Evolutionary conservation across 2,113 vertebrate genomes (phyloP).

Genomic region (Megaceryle maxima): DNA sequence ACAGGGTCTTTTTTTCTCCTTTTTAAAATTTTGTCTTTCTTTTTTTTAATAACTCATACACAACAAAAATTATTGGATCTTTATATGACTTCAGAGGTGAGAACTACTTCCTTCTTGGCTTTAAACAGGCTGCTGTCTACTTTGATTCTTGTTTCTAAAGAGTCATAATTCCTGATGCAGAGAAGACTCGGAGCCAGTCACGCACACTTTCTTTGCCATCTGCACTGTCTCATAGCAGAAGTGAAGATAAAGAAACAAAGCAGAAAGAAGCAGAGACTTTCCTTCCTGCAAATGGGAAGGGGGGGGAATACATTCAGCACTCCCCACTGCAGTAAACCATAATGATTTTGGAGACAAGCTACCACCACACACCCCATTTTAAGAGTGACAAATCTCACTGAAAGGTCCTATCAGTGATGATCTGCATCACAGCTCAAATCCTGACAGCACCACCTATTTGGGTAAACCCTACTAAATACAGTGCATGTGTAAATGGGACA

Average conservation of each 20-base stretch:
- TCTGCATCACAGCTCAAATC: background rate
- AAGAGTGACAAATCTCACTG: background rate
- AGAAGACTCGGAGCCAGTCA: background rate
- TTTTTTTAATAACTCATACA: background rate
- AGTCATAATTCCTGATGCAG: background rate
- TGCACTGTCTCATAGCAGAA: background rate
- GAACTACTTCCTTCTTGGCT: background rate
- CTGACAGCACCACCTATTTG: background rate
- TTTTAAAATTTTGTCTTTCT: background rate
- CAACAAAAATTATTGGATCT: background rate
- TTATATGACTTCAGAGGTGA: background rate
- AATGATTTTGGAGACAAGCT: background rate
- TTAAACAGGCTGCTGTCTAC: background rate
- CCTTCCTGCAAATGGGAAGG: background rate
- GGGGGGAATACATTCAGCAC: background rate
- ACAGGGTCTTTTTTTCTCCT: background rate
- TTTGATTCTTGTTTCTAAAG: background rate
- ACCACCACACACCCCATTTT: background rate
- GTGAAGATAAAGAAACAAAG: background rate
- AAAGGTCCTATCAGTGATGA: background rate
- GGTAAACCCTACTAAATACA: background rate
- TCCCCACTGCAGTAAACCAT: background rate
- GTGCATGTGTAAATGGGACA: background rate
- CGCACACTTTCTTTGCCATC: background rate
- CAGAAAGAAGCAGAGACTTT: background rate